Conservation (phyloP, 1,140 invertebrate genomes). For the Diorhabda sublineata region DNA sequence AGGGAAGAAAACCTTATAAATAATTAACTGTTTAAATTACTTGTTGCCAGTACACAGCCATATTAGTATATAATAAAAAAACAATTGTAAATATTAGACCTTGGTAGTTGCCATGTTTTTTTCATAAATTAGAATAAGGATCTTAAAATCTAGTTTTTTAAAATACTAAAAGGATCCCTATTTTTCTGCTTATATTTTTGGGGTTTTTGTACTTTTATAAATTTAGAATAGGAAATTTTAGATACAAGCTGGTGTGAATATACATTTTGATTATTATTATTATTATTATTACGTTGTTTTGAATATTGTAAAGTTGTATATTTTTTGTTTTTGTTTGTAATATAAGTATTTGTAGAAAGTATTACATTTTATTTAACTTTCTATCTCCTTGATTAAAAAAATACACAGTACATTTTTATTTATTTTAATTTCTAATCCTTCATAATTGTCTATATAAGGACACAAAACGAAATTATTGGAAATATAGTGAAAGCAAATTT, state of each 20-base stretch:
- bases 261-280: neutral
- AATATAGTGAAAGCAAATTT: too few relatives aligned
- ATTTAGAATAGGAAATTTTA: constrained; percentile 8
- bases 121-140: neutral
- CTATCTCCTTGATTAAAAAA: neutral
- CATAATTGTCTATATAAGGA: too few relatives aligned
- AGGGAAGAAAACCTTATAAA: constrained; percentile 26
- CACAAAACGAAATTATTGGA: too few relatives aligned
- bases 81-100: constrained; percentile 8
- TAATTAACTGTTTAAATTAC: constrained; percentile 18
- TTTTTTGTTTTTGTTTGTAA: constrained; percentile 22
- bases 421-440: neutral
- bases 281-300: neutral
- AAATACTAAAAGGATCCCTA: constrained; percentile 32
- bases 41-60: constrained; percentile 27
- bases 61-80: constrained; percentile 19
- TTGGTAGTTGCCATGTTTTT: neutral
- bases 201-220: constrained; percentile 44
- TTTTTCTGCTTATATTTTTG: constrained; percentile 41
- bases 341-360: constrained; percentile 20
- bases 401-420: neutral
- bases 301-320: constrained; percentile 22
- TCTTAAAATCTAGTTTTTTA: constrained; percentile 11
- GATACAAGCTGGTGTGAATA: neutral
- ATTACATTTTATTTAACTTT: neutral